Base-by-base conservation (phyloP, 2,888 invertebrate species). In the Dimorphilus gyrociliatus region DNA sequence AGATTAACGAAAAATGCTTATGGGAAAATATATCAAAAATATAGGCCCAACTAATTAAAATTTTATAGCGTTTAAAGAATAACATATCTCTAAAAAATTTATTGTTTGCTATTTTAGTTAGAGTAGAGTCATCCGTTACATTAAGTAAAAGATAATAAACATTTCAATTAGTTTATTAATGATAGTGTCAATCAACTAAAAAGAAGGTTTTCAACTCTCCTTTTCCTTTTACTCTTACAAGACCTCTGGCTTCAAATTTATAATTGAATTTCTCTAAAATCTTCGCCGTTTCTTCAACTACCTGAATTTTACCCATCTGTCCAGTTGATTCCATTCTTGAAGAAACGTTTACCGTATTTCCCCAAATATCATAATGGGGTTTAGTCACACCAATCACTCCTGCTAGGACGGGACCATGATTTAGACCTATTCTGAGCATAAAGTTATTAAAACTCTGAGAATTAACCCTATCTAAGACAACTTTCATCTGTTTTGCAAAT, bases 251-350 rank as follows among this genome's bases (percentile, higher is more conserved):
- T 59, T 84, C 84, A 60, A 92, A 90, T 40, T 75, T 76, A 63
- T 84, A 92, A 1, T 86, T 86, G 55, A 84, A 88, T 29, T 73
- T 72, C 54, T 81, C 74, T 16, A 94, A 71, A 41, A 92, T 86
- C 45, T 76, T 72, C 48, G 81, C 78, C 0, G 86, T 90, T 57
- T 92, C 90, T 56, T 88, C 84, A 0, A 90, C 90, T 16, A 92
- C 88, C 53, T 64, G 63, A 32, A 64, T 88, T 53, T 79, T 76
- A 58, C 85, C 85, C 10, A 78, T 67, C 1, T 82, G 63, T 38
- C 92, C 92, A 0, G 90, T 90, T 53, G 85, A 86, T 60, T 94
- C 92, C 92, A 94, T 94, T 35, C 90, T 69, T 1, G 86, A 86
- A 4, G 92, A 88, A 1, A 94, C 90, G 56, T 94, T 94, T 12